Conservation (phyloP, 23 tunicate species). For the Clavelina lepadiformis region DNA sequence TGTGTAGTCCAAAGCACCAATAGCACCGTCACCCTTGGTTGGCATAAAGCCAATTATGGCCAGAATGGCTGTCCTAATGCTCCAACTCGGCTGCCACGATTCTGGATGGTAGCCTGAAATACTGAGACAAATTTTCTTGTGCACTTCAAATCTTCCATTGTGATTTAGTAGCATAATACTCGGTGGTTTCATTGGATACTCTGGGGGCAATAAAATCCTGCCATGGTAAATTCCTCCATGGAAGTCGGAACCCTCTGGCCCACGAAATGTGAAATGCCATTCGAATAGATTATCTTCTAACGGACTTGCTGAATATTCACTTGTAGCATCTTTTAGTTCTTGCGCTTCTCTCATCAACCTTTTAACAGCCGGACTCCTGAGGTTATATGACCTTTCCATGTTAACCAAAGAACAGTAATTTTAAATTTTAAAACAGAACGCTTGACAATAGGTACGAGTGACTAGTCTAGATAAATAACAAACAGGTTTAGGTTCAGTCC, state of each 20-base stretch:
- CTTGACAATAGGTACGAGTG: too few species aligned
- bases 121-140: constrained; percentile 97
- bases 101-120: constrained; percentile 99
- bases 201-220: constrained; percentile 88
- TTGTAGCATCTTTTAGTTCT: constrained; percentile 74
- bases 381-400: constrained; percentile 45
- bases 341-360: constrained; percentile 92
- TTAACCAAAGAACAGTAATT: too few species aligned
- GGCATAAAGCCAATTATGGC: constrained; percentile 98
- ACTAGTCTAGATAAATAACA: too few species aligned
- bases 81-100: constrained; percentile 99
- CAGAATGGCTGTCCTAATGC: constrained; percentile 92
- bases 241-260: constrained; percentile 91
- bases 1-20: constrained; percentile 91
- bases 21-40: constrained; percentile 95
- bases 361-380: constrained; percentile 81
- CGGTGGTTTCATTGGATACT: constrained; percentile 99
- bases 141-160: constrained; percentile 93
- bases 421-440: too few species aligned
- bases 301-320: constrained; percentile 87
- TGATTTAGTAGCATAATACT: constrained; percentile 88
- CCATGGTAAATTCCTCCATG: constrained; percentile 95
- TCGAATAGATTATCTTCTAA: constrained; percentile 97
- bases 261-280: constrained; percentile 99
- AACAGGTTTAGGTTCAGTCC: too few species aligned